Evolutionary conservation across 2,113 vertebrate species (phyloP).

Genomic region (Chaetura pelagica): DNA sequence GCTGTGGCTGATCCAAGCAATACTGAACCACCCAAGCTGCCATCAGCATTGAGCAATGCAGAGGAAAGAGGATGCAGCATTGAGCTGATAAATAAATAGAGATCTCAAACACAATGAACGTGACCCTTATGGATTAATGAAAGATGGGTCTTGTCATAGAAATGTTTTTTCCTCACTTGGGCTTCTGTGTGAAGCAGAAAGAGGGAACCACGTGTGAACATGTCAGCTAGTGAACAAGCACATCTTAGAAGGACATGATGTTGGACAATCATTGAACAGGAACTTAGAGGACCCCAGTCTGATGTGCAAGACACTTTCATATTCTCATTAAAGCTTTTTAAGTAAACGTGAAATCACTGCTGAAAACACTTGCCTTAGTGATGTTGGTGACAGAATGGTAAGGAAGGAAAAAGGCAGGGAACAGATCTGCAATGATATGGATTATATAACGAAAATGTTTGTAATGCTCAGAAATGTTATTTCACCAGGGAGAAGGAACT

Average conservation of each 20-base stretch:
- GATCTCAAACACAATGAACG: not conserved
- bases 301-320: not conserved
- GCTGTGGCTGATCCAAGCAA: not conserved
- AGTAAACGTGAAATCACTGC: not conserved
- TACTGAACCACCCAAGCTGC: not conserved
- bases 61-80: not conserved
- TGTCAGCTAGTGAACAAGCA: not conserved
- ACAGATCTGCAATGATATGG: not conserved
- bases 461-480: not conserved
- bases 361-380: not conserved
- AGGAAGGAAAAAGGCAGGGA: not conserved
- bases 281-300: not conserved
- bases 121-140: not conserved
- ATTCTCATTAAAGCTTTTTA: not conserved
- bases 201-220: not conserved
- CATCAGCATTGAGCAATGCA: not conserved
- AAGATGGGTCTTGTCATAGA: not conserved
- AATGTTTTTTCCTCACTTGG: not conserved
- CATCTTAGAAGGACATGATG: not conserved
- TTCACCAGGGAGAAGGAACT: not conserved
- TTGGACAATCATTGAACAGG: not conserved
- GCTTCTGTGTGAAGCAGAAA: not conserved
- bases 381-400: not conserved
- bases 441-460: not conserved
- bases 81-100: not conserved